phyloP scores from a whole-genome alignment of 2,113 vertebrate genomes.

The Dendropsophus ebraccatus region DNA sequence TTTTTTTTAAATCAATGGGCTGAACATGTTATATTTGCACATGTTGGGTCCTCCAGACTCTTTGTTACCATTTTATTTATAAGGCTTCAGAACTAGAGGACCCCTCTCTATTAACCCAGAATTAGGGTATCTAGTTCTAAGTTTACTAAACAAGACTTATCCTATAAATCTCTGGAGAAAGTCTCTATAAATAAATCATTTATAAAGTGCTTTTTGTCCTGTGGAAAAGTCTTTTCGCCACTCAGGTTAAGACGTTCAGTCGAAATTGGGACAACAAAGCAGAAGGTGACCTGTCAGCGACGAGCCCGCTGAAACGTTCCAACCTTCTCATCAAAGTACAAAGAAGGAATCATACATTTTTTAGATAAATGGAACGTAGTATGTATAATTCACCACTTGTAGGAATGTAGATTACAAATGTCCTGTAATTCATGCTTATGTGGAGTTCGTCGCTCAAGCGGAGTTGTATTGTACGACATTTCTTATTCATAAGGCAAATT shows the following conservation, averaged over 20 bases:
- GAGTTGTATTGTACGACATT: background rate
- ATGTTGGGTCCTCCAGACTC: background rate
- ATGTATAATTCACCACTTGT: constrained; percentile 52
- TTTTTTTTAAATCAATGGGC: background rate
- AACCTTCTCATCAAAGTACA: constrained; percentile 41
- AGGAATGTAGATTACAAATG: constrained; percentile 45
- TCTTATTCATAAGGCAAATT: constrained; percentile 46
- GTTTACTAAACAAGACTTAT: background rate
- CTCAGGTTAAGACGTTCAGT: constrained; percentile 9
- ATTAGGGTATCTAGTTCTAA: background rate
- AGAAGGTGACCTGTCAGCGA: constrained; percentile 20
- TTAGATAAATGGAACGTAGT: constrained; percentile 52
- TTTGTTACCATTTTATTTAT: background rate
- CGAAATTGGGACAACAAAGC: constrained; percentile 28
- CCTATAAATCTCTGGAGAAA: background rate
- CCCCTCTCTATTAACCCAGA: background rate
- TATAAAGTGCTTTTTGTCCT: constrained; percentile 59
- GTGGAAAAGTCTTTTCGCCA: background rate
- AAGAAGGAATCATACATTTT: constrained; percentile 52
- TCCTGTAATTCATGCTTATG: constrained; percentile 42
- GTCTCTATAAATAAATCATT: background rate
- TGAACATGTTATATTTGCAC: background rate
- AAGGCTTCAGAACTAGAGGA: background rate
- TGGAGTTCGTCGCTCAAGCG: constrained; percentile 25
- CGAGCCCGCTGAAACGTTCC: background rate